Percentiles rank a stretch among this genome's conserved stretches.
Conservation (phyloP, 2,888 invertebrate species). For the Caenorhabditis becei region DNA sequence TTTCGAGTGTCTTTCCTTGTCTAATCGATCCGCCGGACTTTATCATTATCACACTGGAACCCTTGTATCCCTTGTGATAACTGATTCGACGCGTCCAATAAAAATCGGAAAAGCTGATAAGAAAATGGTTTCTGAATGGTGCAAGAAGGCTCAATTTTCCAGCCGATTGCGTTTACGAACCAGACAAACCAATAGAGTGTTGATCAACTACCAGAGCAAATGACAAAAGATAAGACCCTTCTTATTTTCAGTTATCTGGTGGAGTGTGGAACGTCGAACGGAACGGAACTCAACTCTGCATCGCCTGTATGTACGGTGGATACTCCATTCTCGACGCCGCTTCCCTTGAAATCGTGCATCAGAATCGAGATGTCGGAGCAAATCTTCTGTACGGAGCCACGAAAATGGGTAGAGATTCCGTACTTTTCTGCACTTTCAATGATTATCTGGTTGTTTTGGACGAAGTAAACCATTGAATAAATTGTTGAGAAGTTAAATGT, state of each 20-base stretch:
- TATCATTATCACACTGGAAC: conserved; percentile 5
- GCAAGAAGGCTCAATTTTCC: conserved; percentile 32
- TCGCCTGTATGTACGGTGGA: conserved; percentile 70
- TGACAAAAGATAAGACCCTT: too few species aligned
- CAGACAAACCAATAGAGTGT: conserved; percentile 7
- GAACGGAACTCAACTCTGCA: conserved; percentile 15
- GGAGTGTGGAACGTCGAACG: conserved; percentile 70
- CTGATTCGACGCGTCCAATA: conserved; percentile 34
- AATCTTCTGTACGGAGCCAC: conserved; percentile 67
- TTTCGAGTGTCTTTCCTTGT: too few species aligned
- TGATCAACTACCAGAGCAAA: neutral
- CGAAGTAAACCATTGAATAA: conserved; percentile 3
- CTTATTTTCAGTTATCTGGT: conserved; percentile 60
- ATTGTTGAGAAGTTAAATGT: neutral
- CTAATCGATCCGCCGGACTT: conserved; percentile 1
- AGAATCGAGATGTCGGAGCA: conserved; percentile 52
- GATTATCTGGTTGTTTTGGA: conserved; percentile 61
- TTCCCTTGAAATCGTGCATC: conserved; percentile 30
- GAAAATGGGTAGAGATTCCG: conserved; percentile 9
- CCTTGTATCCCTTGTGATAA: neutral
- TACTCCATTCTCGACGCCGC: conserved; percentile 51
- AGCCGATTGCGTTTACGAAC: conserved; percentile 35
- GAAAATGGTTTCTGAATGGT: conserved; percentile 25
- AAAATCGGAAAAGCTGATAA: neutral
- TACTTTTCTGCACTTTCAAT: conserved; percentile 68